Evolutionary conservation across 2,888 invertebrate genomes (phyloP), one percentile per base, ranked within the genome.

Genomic region (Tetanocera ferruginea): DNA sequence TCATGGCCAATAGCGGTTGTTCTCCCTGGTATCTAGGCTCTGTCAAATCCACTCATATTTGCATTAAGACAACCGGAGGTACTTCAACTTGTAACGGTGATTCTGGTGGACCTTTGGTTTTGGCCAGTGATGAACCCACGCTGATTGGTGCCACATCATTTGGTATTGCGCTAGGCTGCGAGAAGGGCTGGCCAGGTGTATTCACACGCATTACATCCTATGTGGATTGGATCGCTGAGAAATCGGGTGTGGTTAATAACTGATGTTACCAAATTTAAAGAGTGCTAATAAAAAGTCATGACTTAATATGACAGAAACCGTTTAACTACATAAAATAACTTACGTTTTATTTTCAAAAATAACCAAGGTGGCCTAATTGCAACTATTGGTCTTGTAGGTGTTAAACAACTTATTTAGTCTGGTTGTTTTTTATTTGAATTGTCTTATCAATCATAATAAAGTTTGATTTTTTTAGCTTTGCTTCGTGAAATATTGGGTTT

Each of bases 211-310:
- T 81, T 6, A 57, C 6, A 0, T 79, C 83, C 5, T 88, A 83
- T 78, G 73, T 88, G 80, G 86, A 88, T 78, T 89, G 89, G 89
- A 89, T 89, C 66, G 82, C 84, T 37, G 62, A 70, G 0, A 70
- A 79, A 49, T 19, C 51, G 3, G 69, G 60, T 2, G 60, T 57
- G 34, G 28, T 17, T 43, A 28, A 34, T 43, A n/a, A 23, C 14
- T 64, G 31, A 17, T 64, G 64, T 60, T 60, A 2, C 14, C 1
- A 6, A 3, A 23, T 19, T 9, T 2, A 4, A 19, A 60, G 3
- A 55, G n/a, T 25, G 11, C 14, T 4, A 23, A 19, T 60, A 25
- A 60, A 25, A 14, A 23, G 11, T 60, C 23, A 28, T 28, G 4
- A 23, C 25, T 17, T 4, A 25, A 25, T 4, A n/a, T 19, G 55